phyloP scores from a whole-genome alignment of 2,797 vertebrate genomes.

The Gobio occitaniae region DNA sequence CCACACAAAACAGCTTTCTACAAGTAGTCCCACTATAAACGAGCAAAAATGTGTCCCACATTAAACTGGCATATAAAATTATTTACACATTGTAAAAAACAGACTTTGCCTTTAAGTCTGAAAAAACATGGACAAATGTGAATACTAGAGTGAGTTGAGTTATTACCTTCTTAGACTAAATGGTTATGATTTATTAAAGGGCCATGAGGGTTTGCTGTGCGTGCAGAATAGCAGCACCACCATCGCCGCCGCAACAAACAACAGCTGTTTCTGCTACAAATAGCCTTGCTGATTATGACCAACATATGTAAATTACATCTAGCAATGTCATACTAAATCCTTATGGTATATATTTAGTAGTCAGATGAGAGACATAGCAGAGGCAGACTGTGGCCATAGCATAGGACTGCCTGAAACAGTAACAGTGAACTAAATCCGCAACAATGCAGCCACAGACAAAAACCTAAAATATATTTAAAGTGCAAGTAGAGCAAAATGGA shows the following conservation, averaged over 20 bases:
- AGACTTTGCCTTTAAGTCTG: constrained; percentile 1
- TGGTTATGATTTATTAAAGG: constrained; percentile 42
- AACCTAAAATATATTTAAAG: constrained; percentile 18
- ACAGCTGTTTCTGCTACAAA: constrained; percentile 51
- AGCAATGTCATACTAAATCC: constrained; percentile 31
- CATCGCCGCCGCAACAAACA: constrained; percentile 40
- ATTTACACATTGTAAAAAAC: constrained; percentile 9
- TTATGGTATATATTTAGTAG: constrained; percentile 24
- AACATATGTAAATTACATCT: constrained; percentile 47
- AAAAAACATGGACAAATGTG: neutral
- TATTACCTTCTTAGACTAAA: constrained; percentile 39
- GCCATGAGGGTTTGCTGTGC: constrained; percentile 4
- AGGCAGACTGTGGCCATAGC: neutral
- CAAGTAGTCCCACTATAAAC: neutral
- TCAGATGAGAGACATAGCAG: constrained; percentile 5
- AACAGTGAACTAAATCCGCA: neutral
- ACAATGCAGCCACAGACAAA: constrained; percentile 26
- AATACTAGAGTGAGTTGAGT: constrained; percentile 12
- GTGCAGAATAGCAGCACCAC: constrained; percentile 17
- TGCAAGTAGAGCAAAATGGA: constrained; percentile 26
- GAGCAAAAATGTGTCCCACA: neutral
- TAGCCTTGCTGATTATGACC: constrained; percentile 46
- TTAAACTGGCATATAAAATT: neutral
- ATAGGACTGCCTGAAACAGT: neutral
- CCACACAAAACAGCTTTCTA: neutral